Evolutionary conservation across 1,140 invertebrate species (phyloP), one percentile per base, ranked within the genome.

Genomic region (Bombus pyrosoma): DNA sequence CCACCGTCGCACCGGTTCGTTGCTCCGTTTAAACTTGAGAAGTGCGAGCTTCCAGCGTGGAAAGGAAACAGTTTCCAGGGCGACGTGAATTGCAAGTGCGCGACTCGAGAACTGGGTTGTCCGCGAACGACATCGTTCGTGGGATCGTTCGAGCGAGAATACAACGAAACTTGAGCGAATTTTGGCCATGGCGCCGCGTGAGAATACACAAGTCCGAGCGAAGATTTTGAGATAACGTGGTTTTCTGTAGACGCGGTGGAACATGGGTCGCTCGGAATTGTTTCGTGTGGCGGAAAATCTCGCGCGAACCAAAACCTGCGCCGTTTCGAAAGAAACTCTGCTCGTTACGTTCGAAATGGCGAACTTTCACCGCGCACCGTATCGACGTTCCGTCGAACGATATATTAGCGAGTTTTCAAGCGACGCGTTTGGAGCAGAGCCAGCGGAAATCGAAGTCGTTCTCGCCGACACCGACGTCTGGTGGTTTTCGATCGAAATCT

Each of bases 391-490:
- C 41, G 41, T 25, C 25, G 12, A 72, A 72, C 47, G 32, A 32
- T 81, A 57, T 39, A 68, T 82, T 82, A 53, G 47, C 47, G 47
- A 53, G n/a, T 74, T 47, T 47, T 32, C 41, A 8, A 66, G n/a
- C 39, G 71, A 53, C 41, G 62, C 41, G 72, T 41, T 83, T 83
- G 81, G 72, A 53, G 32, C 72, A 2, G 1, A 0, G 34, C 62
- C 81, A 77, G 47, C 81, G 73, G 73, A 81, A 81, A 74, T 74
- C 80, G 80, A n/a, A 57, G 22, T 32, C 32, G 37, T 62, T 62
- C 57, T 43, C 69, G 43, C 37, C 39, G 28, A 8, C 69, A 12
- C 12, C 28, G 32, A n/a, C n/a, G 37, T 47, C 41, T 12, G 39
- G 28, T 37, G 37, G 18, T 4, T 41, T 43, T 39, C 53, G 53